These are phyloP conservation scores for Rotaria socialis DNA, from an alignment of 2,888 invertebrate species.

Conservation along the genomic window DNA sequence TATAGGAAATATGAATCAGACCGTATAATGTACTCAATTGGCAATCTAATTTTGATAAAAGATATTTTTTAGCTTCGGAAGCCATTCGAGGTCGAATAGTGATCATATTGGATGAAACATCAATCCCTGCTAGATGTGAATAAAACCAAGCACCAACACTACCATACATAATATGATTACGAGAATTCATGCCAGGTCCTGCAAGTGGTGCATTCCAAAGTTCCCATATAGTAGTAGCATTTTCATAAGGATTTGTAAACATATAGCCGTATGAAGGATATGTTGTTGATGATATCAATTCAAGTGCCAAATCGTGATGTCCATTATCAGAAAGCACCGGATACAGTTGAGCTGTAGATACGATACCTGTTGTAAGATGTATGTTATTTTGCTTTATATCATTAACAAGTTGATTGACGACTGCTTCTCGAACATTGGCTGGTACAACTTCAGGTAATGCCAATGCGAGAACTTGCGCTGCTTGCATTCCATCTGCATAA, in stretches of 20 bases:
- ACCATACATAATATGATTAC: conserved; percentile 24
- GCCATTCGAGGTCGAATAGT: conserved; percentile 26
- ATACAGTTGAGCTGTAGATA: conserved; percentile 9
- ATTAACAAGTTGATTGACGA: background rate
- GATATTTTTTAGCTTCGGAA: background rate
- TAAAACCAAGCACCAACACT: conserved; percentile 31
- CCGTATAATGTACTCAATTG: conserved; percentile 21
- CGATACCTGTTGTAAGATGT: conserved; percentile 18
- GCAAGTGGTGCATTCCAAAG: conserved; percentile 9
- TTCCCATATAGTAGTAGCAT: conserved; percentile 25
- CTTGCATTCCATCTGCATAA: conserved; percentile 21
- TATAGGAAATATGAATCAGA: background rate
- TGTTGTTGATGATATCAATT: background rate
- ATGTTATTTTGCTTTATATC: background rate
- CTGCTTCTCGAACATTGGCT: background rate
- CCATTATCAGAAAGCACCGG: conserved; percentile 12
- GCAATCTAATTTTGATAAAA: background rate
- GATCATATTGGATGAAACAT: background rate
- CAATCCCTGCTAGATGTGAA: conserved; percentile 26
- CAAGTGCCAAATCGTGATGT: conserved; percentile 32
- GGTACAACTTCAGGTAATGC: conserved; percentile 15
- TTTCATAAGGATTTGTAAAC: conserved; percentile 22
- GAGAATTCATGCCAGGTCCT: conserved; percentile 22
- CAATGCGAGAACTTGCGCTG: background rate
- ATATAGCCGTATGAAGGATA: conserved; percentile 19